Base-by-base conservation (phyloP, 2,797 vertebrate species). In the Aldrovandia affinis region DNA sequence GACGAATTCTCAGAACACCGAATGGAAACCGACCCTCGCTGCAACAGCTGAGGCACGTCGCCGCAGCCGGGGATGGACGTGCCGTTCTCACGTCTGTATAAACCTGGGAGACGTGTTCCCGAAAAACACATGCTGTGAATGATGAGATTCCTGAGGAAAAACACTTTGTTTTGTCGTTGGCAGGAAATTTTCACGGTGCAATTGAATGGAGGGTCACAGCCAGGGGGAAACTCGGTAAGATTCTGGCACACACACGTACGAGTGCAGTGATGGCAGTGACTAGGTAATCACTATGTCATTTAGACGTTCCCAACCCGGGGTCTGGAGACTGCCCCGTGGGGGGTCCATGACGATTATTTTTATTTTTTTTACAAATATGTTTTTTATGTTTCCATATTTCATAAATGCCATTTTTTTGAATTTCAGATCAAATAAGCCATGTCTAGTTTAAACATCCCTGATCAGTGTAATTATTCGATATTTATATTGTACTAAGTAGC, bases 191-290 rank as follows among this genome's bases (percentile, higher is more conserved):
- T 78, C 28, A 54, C 8, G 0, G 42, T 28, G 28, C 42, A 61
- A 55, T 33, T 39, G 70, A 85, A 65, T 65, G 84, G 73, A 36
- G 80, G 22, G 30, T 63, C 73, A 28, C 77, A 85, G 54, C 25
- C 44, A 0, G 81, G 30, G 50, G 30, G 55, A 78, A 63, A 63
- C 30, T 50, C 9, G 80, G 84, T 85, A 78, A 82, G 84, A 20
- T 14, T 33, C 30, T 39, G 28, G 15, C 25, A 44, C 36, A 44
- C 42, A 63, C 12, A n/a, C 20, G 10, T 9, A 18, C 47, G 65
- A 20, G n/a, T n/a, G 25, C 28, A 8, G 6, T n/a, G n/a, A 25
- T 22, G 55, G 20, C 36, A n/a, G 22, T 15, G 20, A 39, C 10
- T 44, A 47, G 39, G 36, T 33, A 39, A 73, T 73, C 14, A 20